A percentile compares a stretch with the other conserved stretches of the same genome.
phyloP scores from a whole-genome alignment of 1,140 invertebrate species.

The Augochlora pura region DNA sequence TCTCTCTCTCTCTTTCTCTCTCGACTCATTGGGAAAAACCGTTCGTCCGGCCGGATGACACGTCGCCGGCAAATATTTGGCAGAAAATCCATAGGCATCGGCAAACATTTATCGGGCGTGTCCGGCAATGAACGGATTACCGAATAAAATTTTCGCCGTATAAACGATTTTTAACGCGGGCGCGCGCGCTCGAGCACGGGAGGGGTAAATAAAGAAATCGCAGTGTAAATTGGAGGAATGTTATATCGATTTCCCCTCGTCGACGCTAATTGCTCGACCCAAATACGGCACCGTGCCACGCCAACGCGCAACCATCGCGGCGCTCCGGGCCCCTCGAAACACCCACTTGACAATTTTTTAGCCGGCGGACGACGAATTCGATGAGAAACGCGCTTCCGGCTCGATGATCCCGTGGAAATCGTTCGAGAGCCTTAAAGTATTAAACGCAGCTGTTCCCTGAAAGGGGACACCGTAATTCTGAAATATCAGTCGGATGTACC shows the following conservation, averaged over 20 bases:
- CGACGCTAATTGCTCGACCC: background rate
- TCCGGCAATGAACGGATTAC: constrained; percentile 33
- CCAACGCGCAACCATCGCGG: too few species aligned
- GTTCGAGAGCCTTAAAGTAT: too few species aligned
- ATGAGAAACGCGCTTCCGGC: background rate
- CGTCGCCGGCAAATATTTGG: constrained; percentile 44
- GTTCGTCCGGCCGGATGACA: constrained; percentile 12
- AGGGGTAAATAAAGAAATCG: constrained; percentile 31
- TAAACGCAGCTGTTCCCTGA: too few species aligned
- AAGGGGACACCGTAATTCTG: too few species aligned
- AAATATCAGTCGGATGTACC: too few species aligned
- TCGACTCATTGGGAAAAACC: constrained; percentile 34
- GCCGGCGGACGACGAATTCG: background rate
- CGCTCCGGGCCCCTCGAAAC: too few species aligned
- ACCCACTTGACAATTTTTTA: constrained; percentile 8
- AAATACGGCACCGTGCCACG: background rate
- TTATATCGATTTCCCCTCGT: constrained; percentile 33
- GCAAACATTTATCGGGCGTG: constrained; percentile 35
- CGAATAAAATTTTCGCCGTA: constrained; percentile 36
- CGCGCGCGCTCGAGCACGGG: background rate
- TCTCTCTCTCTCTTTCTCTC: too few species aligned
- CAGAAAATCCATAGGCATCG: constrained; percentile 41
- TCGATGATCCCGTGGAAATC: too few species aligned
- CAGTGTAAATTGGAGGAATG: constrained; percentile 22
- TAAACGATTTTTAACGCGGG: constrained; percentile 35